Evolutionary conservation across 2,888 invertebrate genomes (phyloP).

Genomic region (Kryphioiulus occultus): DNA sequence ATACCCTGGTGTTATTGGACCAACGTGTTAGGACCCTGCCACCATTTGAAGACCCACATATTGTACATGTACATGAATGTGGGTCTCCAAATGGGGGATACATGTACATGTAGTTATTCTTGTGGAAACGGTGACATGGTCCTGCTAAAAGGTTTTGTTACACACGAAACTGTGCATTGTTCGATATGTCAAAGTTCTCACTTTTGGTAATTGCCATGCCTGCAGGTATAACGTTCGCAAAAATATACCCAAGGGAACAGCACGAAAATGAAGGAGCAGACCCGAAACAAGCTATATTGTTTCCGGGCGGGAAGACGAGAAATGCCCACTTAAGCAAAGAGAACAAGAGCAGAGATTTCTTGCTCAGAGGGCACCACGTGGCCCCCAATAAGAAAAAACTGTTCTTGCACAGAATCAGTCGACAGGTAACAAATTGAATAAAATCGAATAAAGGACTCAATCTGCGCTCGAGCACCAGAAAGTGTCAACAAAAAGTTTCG

Average conservation of each 20-base stretch:
- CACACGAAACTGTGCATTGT: background rate
- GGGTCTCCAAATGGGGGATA: too few relatives aligned
- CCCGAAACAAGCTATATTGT: background rate
- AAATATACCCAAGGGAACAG: background rate
- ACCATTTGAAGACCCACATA: too few relatives aligned
- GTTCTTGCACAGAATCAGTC: slow-evolving; percentile 3
- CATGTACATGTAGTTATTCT: too few relatives aligned
- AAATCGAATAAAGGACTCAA: slow-evolving; percentile 23
- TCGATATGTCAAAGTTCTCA: slow-evolving; percentile 23
- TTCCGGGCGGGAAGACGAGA: background rate
- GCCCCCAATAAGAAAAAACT: background rate
- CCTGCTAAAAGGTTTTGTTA: too few relatives aligned
- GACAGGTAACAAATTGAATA: slow-evolving; percentile 23
- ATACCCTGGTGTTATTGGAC: too few relatives aligned
- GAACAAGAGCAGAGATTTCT: slow-evolving; percentile 16
- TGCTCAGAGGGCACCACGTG: slow-evolving; percentile 3
- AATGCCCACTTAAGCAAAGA: slow-evolving; percentile 6
- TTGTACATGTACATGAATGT: too few relatives aligned
- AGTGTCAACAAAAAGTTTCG: background rate
- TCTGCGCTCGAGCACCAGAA: slow-evolving; percentile 23
- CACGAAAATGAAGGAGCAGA: background rate
- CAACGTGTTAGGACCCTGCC: too few relatives aligned
- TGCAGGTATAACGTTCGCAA: background rate
- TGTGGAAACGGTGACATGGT: too few relatives aligned
- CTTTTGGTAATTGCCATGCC: slow-evolving; percentile 14